Evolutionary conservation across 1,140 invertebrate species (phyloP), one percentile per base, ranked within the genome.

Genomic region (Heliothis subflexa): DNA sequence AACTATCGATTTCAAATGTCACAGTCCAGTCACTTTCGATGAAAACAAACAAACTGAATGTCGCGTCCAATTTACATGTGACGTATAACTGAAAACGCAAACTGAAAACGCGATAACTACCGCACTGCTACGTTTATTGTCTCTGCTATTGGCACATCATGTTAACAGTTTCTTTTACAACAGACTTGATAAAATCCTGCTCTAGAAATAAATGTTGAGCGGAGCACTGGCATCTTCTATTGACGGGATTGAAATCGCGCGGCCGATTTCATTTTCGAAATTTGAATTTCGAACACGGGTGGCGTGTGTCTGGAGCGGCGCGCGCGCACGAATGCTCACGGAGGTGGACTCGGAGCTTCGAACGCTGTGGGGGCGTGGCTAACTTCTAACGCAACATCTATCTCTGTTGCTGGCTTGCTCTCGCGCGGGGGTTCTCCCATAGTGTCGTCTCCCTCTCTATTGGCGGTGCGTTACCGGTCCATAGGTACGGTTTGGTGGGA

Each of bases 381-480:
- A 88, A 80, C 68, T 85, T 92, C 91, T 94, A 94, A 92, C 92
- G 90, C 89, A 93, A 91, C 91, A 79, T 93, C 89, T 89, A 89
- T 88, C 80, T 80, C 70, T 89, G 80, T 45, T 78, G 55, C 82
- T 81, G 76, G 90, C 92, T 86, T 86, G 21, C 18, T 94, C 84
- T n/a, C 61, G n/a, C 84, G 0, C 62, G 7, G 10, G 0, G 0
- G 0, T 2, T 0, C 9, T 4, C 0, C 2, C 1, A 11, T 91
- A 70, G 73, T 49, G 0, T 74, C 71, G n/a, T 89, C 88, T 88
- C 84, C 5, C 18, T 89, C 84, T 88, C 85, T 89, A 90, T 89
- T 72, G 66, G 76, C 81, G 82, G 91, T 92, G 90, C 91, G 85
- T 86, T 93, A 93, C 86, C 83, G 89, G 68, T 81, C 11, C 84